Conservation (phyloP, 2,113 vertebrate genomes). For the Pseudois nayaur region DNA sequence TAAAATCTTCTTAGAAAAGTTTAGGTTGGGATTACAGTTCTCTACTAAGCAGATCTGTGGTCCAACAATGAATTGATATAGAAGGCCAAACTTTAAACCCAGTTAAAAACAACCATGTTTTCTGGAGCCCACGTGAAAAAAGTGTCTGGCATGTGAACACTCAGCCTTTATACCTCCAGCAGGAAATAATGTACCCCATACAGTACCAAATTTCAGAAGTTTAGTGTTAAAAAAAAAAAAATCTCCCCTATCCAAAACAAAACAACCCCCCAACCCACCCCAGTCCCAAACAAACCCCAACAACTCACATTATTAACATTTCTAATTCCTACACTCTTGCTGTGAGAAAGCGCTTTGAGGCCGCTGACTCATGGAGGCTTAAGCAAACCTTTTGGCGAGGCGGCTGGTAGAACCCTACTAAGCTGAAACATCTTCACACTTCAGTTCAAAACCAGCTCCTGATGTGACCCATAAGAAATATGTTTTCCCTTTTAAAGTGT, state of each 20-base stretch:
- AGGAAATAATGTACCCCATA: constrained; percentile 38
- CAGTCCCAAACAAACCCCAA: background rate
- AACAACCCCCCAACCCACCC: background rate
- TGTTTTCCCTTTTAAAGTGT: constrained; percentile 72
- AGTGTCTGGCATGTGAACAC: constrained; percentile 38
- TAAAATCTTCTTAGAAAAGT: constrained; percentile 25
- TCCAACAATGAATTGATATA: background rate
- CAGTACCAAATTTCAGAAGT: constrained; percentile 58
- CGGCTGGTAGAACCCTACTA: constrained; percentile 11
- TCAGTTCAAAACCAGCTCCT: constrained; percentile 49
- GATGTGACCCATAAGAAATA: constrained; percentile 58
- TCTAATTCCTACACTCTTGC: constrained; percentile 7
- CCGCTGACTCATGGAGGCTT: background rate
- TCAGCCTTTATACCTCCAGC: constrained; percentile 33
- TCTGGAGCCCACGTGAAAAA: constrained; percentile 21
- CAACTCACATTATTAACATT: background rate
- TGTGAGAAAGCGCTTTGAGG: constrained; percentile 7
- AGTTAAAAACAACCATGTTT: constrained; percentile 5
- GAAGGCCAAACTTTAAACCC: constrained; percentile 15
- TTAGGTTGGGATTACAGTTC: constrained; percentile 49
- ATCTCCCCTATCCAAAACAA: background rate
- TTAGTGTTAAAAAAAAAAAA: constrained; percentile 49
- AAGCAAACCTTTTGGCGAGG: background rate
- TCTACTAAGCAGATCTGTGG: constrained; percentile 39
- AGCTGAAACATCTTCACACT: background rate